These are phyloP conservation scores for Odontothrips loti DNA, from an alignment of 2,888 invertebrate species.

Conservation along the genomic window DNA sequence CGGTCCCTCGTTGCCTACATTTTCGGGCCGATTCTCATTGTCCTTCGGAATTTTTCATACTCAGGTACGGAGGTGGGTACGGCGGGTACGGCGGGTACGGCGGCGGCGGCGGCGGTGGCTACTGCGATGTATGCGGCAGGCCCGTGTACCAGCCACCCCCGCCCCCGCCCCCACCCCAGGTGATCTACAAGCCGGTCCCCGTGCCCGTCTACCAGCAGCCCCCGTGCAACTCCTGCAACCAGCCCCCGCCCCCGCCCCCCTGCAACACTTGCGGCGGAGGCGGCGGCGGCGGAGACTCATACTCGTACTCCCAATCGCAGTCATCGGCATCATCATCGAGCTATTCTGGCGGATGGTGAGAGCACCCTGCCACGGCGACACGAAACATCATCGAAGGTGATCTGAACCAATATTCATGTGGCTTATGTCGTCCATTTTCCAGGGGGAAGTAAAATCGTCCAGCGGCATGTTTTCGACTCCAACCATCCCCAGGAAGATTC, in stretches of 20 bases:
- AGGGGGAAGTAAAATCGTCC: not conserved
- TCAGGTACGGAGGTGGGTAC: not conserved
- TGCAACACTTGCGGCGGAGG: not conserved
- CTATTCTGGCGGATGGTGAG: not conserved
- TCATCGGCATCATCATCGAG: not conserved
- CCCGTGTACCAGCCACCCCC: not conserved
- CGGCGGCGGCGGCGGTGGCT: conserved; percentile 8
- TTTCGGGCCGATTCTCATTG: too few species aligned
- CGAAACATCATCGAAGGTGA: not conserved
- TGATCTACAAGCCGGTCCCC: not conserved
- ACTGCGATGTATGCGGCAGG: not conserved
- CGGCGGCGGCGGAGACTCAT: conserved; percentile 2
- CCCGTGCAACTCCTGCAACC: not conserved
- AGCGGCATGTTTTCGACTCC: not conserved
- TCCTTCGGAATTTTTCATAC: too few species aligned
- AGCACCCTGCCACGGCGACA: not conserved
- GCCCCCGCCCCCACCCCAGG: not conserved
- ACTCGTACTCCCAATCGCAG: not conserved
- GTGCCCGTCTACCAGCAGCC: not conserved
- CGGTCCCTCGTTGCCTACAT: too few species aligned
- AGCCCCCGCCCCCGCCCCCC: not conserved
- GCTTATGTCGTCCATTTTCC: not conserved
- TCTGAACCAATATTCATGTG: not conserved
- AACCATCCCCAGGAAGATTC: not conserved
- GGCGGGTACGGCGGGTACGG: not conserved